A percentile compares a stretch with the other conserved stretches of the same genome.
These are phyloP conservation scores for Gavia stellata DNA, from an alignment of 2,113 vertebrate species.

Conservation along the genomic window DNA sequence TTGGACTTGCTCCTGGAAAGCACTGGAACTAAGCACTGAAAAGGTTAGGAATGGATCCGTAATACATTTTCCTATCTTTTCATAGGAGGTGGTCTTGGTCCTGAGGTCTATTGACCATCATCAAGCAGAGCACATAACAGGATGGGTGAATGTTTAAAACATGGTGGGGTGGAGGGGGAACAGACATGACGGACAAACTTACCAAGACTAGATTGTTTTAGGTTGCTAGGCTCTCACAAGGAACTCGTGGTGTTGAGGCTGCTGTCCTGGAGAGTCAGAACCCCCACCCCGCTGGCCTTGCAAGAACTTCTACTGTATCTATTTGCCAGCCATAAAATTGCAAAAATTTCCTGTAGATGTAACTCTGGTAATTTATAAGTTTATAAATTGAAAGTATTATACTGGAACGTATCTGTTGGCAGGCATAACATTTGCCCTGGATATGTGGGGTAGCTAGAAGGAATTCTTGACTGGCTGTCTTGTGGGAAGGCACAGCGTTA, in stretches of 20 bases:
- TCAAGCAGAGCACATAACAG: not conserved
- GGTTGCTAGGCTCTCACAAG: not conserved
- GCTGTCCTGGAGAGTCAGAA: not conserved
- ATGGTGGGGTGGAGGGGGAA: not conserved
- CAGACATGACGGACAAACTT: not conserved
- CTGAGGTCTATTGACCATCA: not conserved
- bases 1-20: not conserved
- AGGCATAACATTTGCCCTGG: slow-evolving; percentile 69
- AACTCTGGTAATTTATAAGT: not conserved
- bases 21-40: no score
- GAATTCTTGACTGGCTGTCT: slow-evolving; percentile 71
- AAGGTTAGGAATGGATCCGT: not conserved
- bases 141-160: not conserved
- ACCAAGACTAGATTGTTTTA: not conserved
- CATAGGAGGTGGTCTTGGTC: not conserved
- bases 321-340: not conserved
- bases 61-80: not conserved
- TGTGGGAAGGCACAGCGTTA: slow-evolving; percentile 60
- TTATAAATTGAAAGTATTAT: not conserved
- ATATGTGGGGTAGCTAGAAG: slow-evolving; percentile 78
- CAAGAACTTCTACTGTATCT: not conserved
- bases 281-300: no score
- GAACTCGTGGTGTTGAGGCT: not conserved
- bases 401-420: not conserved
- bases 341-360: not conserved